A percentile compares a stretch with the other conserved stretches of the same genome.
Evolutionary conservation across 1,140 invertebrate species (phyloP).

Genomic region (Drosophila albomicans): DNA sequence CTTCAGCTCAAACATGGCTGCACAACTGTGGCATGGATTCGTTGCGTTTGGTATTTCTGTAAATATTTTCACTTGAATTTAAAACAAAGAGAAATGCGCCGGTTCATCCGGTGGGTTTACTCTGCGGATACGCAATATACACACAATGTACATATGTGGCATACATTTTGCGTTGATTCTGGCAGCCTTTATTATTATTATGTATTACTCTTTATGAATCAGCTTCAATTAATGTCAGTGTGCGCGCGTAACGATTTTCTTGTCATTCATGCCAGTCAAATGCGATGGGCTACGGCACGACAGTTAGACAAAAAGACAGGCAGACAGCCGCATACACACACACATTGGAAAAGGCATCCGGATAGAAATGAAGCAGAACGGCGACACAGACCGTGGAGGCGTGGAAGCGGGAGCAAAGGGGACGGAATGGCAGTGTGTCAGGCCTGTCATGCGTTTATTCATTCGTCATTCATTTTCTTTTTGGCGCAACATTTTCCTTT

Average conservation of each 20-base stretch:
- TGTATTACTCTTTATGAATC: slow-evolving; percentile 76
- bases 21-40: slow-evolving; percentile 2
- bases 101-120: slow-evolving; percentile 19
- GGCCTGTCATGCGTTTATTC: slow-evolving; percentile 75
- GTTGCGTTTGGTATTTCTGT: slow-evolving; percentile 16
- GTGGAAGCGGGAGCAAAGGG: not conserved
- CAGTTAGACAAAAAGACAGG: slow-evolving; percentile 40
- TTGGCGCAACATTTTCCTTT: slow-evolving; percentile 59
- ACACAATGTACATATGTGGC: slow-evolving; percentile 6
- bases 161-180: slow-evolving; percentile 28
- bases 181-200: slow-evolving; percentile 68
- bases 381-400: not conserved
- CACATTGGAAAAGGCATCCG: slow-evolving; percentile 32
- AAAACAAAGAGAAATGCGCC: slow-evolving; percentile 31
- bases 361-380: slow-evolving; percentile 36
- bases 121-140: not conserved
- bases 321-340: slow-evolving; percentile 9
- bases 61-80: slow-evolving; percentile 43
- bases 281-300: slow-evolving; percentile 44
- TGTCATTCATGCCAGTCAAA: slow-evolving; percentile 80
- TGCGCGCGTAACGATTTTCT: slow-evolving; percentile 71
- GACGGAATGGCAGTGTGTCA: slow-evolving; percentile 54
- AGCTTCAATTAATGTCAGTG: slow-evolving; percentile 81
- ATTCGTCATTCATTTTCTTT: slow-evolving; percentile 77
- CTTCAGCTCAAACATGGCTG: slow-evolving; percentile 6